Evolutionary conservation across 2,797 vertebrate species (phyloP).

Genomic region (Sebastolobus altivelis): DNA sequence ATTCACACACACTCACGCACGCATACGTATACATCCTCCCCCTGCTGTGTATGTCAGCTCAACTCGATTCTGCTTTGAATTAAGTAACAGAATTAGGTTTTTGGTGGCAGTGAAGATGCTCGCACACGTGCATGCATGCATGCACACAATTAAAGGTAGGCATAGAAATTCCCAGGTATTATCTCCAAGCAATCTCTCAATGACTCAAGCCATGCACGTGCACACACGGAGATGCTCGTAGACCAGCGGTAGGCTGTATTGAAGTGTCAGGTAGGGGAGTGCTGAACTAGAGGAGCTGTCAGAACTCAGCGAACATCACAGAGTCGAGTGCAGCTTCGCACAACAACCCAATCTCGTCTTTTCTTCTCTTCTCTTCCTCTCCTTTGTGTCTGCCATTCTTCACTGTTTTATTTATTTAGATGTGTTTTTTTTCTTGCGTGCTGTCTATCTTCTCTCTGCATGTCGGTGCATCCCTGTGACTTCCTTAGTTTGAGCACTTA

Average conservation of each 20-base stretch:
- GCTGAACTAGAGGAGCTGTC: conserved; percentile 74
- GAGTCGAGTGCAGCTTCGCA: conserved; percentile 57
- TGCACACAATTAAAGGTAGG: conserved; percentile 21
- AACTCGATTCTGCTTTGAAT: conserved; percentile 75
- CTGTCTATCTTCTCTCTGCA: not conserved
- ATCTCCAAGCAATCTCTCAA: conserved; percentile 51
- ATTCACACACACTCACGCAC: conserved; percentile 37
- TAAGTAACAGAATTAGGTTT: conserved; percentile 75
- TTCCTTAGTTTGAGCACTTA: not conserved
- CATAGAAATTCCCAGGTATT: conserved; percentile 42
- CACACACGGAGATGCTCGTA: conserved; percentile 35
- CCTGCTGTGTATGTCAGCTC: conserved; percentile 77
- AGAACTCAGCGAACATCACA: conserved; percentile 72
- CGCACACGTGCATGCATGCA: not conserved
- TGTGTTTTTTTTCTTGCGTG: not conserved
- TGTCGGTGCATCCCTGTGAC: not conserved
- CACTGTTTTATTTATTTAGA: conserved; percentile 10
- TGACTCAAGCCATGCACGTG: conserved; percentile 23
- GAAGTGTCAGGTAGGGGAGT: conserved; percentile 74
- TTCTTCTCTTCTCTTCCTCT: conserved; percentile 57
- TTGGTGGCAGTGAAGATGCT: conserved; percentile 63
- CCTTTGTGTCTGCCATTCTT: not conserved
- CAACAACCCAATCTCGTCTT: conserved; percentile 59
- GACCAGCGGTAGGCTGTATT: conserved; percentile 58
- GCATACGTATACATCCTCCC: conserved; percentile 25